phyloP scores from a whole-genome alignment of 1,140 invertebrate genomes.

The Laupala kohalensis region DNA sequence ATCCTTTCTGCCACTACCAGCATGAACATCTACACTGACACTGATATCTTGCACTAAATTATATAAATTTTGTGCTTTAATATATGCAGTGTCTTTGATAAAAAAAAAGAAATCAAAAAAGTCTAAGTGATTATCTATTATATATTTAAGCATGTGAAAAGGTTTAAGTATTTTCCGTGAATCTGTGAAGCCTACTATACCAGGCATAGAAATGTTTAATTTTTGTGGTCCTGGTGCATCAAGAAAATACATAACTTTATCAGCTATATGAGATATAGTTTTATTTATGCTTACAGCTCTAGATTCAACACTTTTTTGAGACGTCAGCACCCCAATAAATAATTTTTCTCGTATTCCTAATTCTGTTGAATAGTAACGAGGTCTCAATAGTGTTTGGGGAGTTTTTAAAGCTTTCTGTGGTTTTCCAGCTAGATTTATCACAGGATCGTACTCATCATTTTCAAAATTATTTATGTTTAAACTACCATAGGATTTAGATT shows the following conservation, averaged over 20 bases:
- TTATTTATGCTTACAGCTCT: constrained; percentile 64
- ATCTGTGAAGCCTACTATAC: constrained; percentile 70
- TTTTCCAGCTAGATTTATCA: constrained; percentile 38
- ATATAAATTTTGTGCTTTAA: constrained; percentile 56
- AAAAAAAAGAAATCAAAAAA: constrained; percentile 86
- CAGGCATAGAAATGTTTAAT: constrained; percentile 53
- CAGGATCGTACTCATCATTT: constrained; percentile 40
- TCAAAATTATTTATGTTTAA: background rate
- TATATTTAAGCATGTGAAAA: constrained; percentile 77
- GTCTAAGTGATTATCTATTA: constrained; percentile 74
- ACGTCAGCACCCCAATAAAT: constrained; percentile 72
- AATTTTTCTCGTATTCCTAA: constrained; percentile 79
- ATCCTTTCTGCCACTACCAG: constrained; percentile 37
- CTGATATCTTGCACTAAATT: constrained; percentile 61
- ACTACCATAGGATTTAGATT: background rate
- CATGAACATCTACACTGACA: constrained; percentile 65
- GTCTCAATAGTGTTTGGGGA: constrained; percentile 46
- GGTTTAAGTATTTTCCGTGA: constrained; percentile 55
- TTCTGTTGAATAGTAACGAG: constrained; percentile 84
- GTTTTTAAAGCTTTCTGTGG: constrained; percentile 34
- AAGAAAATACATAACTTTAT: constrained; percentile 64
- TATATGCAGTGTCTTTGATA: constrained; percentile 63
- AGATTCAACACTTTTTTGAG: constrained; percentile 41
- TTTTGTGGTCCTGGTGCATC: constrained; percentile 50
- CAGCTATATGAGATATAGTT: constrained; percentile 61